A percentile compares a stretch with the other conserved stretches of the same genome.
phyloP scores from a whole-genome alignment of 2,113 vertebrate genomes.

The Nibea coibor region DNA sequence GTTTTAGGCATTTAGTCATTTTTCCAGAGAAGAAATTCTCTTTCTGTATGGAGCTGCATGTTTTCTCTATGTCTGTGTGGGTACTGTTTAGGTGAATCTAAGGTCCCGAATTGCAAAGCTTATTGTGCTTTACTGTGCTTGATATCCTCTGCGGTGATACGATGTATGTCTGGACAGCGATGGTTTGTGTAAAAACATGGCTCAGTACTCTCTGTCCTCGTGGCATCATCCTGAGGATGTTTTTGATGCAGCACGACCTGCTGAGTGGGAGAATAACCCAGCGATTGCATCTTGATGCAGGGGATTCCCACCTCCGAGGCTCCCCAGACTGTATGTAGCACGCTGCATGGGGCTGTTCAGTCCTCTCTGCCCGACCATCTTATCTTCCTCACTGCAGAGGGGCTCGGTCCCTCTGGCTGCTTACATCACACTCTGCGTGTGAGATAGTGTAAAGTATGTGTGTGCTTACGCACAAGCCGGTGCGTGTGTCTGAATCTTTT shows the following conservation, averaged over 20 bases:
- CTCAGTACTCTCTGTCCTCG: constrained; percentile 15
- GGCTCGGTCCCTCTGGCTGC: constrained; percentile 60
- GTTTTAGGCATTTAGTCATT: not conserved
- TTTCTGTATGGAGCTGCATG: not conserved
- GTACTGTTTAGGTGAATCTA: constrained; percentile 5
- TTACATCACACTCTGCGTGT: constrained; percentile 56
- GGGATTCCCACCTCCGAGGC: constrained; percentile 67
- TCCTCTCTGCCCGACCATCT: constrained; percentile 62
- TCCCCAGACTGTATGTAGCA: constrained; percentile 51
- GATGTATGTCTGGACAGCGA: constrained; percentile 3
- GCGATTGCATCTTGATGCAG: constrained; percentile 66
- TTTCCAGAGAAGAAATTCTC: not conserved
- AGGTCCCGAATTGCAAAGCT: not conserved
- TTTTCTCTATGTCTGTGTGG: not conserved
- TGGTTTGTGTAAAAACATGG: constrained; percentile 18
- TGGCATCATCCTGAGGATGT: constrained; percentile 37
- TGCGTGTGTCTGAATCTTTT: constrained; percentile 3
- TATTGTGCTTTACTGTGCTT: not conserved
- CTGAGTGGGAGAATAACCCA: constrained; percentile 51
- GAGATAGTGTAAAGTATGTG: constrained; percentile 2
- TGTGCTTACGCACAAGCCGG: not conserved
- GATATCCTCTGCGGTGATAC: constrained; percentile 3
- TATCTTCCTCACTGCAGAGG: constrained; percentile 77
- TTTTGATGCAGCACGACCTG: constrained; percentile 37
- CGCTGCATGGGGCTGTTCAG: constrained; percentile 47